A percentile compares a stretch with the other conserved stretches of the same genome.
Evolutionary conservation across 2,888 invertebrate genomes (phyloP).

Genomic region (Scotopteryx bipunctaria): DNA sequence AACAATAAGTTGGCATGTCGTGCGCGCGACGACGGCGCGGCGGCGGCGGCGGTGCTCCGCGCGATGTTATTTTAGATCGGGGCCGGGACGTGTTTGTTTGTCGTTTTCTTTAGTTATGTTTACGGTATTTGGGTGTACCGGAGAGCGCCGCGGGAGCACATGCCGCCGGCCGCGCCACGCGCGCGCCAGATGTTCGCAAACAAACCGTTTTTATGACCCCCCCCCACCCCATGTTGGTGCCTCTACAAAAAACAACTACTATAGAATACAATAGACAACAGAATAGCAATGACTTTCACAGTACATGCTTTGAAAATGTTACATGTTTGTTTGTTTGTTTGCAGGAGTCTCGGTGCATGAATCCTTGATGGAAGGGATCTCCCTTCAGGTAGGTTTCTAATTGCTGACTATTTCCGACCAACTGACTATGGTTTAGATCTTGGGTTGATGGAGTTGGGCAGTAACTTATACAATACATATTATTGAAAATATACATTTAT

Average conservation of each 20-base stretch:
- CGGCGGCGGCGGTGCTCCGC: conserved; percentile 43
- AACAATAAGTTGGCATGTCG: conserved; percentile 49
- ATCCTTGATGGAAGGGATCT: conserved; percentile 68
- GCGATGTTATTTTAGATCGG: conserved; percentile 68
- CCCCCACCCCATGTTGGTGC: background rate
- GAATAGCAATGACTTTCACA: background rate
- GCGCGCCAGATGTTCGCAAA: conserved; percentile 29
- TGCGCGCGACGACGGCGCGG: conserved; percentile 34
- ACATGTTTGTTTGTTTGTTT: conserved; percentile 19
- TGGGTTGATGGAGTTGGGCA: too few species aligned
- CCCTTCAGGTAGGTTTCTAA: conserved; percentile 62
- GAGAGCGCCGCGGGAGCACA: conserved; percentile 6
- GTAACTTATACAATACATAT: too few species aligned
- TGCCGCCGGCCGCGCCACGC: conserved; percentile 9
- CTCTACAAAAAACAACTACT: background rate
- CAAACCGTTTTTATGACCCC: conserved; percentile 21
- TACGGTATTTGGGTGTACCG: conserved; percentile 49
- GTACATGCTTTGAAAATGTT: background rate
- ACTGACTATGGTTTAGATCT: too few species aligned
- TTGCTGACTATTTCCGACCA: too few species aligned
- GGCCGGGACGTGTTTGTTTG: conserved; percentile 55
- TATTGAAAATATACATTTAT: too few species aligned
- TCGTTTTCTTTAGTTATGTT: conserved; percentile 52
- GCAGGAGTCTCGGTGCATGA: conserved; percentile 71
- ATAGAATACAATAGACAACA: background rate